Conservation (phyloP, 2,888 invertebrate species). For the Phania funesta region DNA sequence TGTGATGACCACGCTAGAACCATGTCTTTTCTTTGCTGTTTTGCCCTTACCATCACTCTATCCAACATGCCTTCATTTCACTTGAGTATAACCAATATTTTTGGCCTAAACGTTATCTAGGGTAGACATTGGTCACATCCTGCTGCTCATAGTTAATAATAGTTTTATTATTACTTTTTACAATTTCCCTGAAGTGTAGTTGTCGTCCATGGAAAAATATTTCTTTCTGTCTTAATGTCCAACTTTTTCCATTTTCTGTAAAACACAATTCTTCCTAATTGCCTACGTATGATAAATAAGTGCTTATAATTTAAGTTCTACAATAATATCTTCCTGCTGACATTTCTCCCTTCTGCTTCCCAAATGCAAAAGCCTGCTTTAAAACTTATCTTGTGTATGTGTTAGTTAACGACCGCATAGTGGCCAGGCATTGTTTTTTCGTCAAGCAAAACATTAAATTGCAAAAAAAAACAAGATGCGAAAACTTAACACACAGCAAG, state of each 20-base stretch:
- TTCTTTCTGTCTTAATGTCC: neutral
- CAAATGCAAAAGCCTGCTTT: neutral
- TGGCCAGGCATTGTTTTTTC: conserved; percentile 11
- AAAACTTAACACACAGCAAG: conserved; percentile 44
- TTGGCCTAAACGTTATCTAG: too few relatives aligned
- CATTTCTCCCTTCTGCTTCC: neutral
- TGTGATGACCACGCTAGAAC: too few relatives aligned
- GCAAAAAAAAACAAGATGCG: neutral
- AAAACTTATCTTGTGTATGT: neutral
- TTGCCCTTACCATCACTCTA: too few relatives aligned
- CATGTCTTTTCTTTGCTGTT: too few relatives aligned
- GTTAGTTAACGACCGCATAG: neutral
- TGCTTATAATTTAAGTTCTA: neutral
- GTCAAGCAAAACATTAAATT: neutral
- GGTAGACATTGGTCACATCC: too few relatives aligned
- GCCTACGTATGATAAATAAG: neutral
- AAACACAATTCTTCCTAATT: conserved; percentile 3
- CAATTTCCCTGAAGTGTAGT: too few relatives aligned
- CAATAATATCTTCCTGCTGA: conserved; percentile 3
- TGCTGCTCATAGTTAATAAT: too few relatives aligned
- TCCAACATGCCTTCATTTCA: too few relatives aligned
- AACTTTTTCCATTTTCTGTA: neutral
- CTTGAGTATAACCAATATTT: too few relatives aligned
- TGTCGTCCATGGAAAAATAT: too few relatives aligned
- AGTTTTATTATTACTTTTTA: too few relatives aligned